A percentile compares a stretch with the other conserved stretches of the same genome.
Conservation (phyloP, 2,888 invertebrate genomes). For the Criorhina ranunculi region DNA sequence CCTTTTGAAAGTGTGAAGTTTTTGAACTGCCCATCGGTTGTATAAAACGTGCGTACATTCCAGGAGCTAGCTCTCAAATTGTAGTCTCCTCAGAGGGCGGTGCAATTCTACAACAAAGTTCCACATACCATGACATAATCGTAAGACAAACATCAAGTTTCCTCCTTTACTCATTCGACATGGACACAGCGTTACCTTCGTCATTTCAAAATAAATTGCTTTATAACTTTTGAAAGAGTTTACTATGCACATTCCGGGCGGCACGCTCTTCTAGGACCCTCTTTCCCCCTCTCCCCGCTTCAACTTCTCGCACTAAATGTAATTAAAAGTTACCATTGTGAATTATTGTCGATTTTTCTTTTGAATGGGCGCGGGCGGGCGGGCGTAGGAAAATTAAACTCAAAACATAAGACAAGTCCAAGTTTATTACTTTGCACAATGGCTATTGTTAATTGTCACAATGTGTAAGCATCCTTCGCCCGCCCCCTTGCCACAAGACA, state of each 20-base stretch:
- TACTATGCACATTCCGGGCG: conserved; percentile 4
- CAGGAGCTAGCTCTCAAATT: no score
- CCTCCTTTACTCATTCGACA: background rate
- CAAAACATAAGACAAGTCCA: conserved; percentile 72
- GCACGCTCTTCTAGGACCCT: background rate
- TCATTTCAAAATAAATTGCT: conserved; percentile 46
- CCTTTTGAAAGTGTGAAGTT: no score
- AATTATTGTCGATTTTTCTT: conserved; percentile 71
- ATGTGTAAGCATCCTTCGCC: conserved; percentile 69
- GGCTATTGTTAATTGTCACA: conserved; percentile 75
- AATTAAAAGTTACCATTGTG: conserved; percentile 73
- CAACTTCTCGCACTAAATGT: conserved; percentile 44
- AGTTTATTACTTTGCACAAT: conserved; percentile 76
- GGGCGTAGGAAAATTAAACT: conserved; percentile 69
- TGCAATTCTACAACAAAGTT: no score
- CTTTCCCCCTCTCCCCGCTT: background rate
- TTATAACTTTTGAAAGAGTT: conserved; percentile 49
- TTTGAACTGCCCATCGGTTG: no score
- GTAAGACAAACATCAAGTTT: background rate
- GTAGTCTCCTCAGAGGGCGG: no score
- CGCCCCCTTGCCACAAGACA: no score
- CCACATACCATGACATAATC: no score
- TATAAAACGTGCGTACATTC: no score
- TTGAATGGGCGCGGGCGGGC: no score
- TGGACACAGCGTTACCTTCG: background rate